Evolutionary conservation across 2,113 vertebrate genomes (phyloP).

Genomic region (Axis porcinus): DNA sequence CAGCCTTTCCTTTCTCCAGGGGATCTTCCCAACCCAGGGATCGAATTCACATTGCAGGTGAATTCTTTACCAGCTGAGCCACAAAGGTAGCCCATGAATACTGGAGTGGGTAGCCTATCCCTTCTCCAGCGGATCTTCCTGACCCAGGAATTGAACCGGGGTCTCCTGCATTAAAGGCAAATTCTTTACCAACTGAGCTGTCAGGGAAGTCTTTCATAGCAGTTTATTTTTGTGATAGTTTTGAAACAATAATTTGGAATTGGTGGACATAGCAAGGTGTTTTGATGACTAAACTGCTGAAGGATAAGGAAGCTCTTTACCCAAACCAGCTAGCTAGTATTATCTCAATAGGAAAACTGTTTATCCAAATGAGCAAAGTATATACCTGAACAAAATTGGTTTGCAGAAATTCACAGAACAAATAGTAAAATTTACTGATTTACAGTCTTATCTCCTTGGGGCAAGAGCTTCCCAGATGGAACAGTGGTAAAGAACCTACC

Average conservation of each 20-base stretch:
- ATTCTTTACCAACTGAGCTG: too few relatives aligned
- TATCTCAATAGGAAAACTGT: not conserved
- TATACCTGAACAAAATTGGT: not conserved
- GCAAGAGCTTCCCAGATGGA: not conserved
- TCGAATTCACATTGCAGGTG: too few relatives aligned
- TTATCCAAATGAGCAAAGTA: conserved; percentile 28
- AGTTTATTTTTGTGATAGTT: not conserved
- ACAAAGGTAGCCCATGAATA: too few relatives aligned
- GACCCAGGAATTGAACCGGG: too few relatives aligned
- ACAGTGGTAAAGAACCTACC: not conserved
- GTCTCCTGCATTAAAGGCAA: too few relatives aligned
- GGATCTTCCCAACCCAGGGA: too few relatives aligned
- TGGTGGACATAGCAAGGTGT: not conserved
- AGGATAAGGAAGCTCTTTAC: not conserved
- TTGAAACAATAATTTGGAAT: not conserved
- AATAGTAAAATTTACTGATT: not conserved
- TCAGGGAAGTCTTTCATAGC: not conserved
- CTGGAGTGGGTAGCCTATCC: too few relatives aligned
- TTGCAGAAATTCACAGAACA: not conserved
- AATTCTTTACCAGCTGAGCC: too few relatives aligned
- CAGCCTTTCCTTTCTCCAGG: too few relatives aligned
- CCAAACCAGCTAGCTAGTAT: not conserved
- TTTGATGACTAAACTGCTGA: not conserved
- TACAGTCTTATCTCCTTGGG: not conserved
- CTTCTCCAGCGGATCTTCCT: too few relatives aligned